Base-by-base conservation (phyloP, 2,797 vertebrate genomes). In the Squalus acanthias region DNA sequence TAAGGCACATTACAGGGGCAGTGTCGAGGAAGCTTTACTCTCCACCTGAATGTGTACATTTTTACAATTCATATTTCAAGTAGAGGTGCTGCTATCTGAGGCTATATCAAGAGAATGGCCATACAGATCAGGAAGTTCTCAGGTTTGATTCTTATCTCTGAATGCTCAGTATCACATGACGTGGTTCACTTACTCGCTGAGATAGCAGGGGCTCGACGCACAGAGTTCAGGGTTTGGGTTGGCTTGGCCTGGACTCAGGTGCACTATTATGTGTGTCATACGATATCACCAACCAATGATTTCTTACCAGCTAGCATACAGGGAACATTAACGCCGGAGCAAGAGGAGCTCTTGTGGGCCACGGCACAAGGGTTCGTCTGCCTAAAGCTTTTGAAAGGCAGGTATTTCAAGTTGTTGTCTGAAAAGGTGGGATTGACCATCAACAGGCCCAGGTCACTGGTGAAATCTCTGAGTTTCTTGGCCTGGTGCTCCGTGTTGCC, bases 261-360 rank as follows among this genome's bases (percentile, higher is more conserved):
- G 7, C 33, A 39, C 89, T 67, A 20, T n/a, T 65, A 65, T 15
- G 26, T 89, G 50, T 15, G 13, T 89, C 53, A 57, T 92, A n/a
- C 15, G 1, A 92, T 20, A 6, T 65, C 60, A 65, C 29, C 60
- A 39, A 20, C 15, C 60, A 92, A 92, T 65, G 33, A 65, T 92
- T 92, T 92, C 89, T 92, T 92, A 92, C 89, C 89, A 65, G 89
- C 89, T 20, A 65, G 29, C 89, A 65, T 92, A 53, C 88, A 91
- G 57, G 88, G 57, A 91, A 91, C 29, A 0, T 9, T 33, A 60
- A 60, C 0, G 17, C 89, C 17, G 33, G 15, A 63, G 15, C 89
- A 39, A 33, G 63, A 65, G 15, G 89, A 92, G 13, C 2, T 92
- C 60, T n/a, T 92, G 89, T 67, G 9, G 33, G 33, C 20, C 60